phyloP scores from a whole-genome alignment of 2,888 invertebrate genomes.

The Linnaemya vulpina region DNA sequence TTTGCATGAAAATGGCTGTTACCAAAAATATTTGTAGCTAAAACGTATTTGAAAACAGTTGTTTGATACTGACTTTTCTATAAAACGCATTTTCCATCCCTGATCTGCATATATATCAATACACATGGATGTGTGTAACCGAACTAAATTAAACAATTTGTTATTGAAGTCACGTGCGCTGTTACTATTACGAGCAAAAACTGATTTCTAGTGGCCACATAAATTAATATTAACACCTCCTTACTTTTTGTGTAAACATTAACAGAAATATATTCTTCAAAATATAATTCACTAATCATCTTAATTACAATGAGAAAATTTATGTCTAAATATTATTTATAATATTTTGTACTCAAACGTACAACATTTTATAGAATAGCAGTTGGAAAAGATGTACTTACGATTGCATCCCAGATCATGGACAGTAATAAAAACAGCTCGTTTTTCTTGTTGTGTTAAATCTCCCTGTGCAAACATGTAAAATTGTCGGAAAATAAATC shows the following conservation, averaged over 20 bases:
- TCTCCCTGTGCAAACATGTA: slow-evolving; percentile 87
- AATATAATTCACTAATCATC: background rate
- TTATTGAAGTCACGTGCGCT: slow-evolving; percentile 33
- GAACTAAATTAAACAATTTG: background rate
- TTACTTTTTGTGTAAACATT: background rate
- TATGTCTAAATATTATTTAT: too few species aligned
- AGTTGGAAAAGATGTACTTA: slow-evolving; percentile 82
- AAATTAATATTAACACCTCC: background rate
- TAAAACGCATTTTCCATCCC: background rate
- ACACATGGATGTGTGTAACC: background rate
- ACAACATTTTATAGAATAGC: background rate
- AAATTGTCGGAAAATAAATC: slow-evolving; percentile 12
- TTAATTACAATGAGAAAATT: too few species aligned
- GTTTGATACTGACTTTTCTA: too few species aligned
- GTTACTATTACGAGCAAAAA: slow-evolving; percentile 2
- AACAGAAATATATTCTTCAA: background rate
- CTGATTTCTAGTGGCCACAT: slow-evolving; percentile 23
- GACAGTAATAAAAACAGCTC: slow-evolving; percentile 93
- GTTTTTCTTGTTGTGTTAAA: slow-evolving; percentile 90
- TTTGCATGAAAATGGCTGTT: too few species aligned
- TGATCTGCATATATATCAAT: background rate
- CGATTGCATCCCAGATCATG: slow-evolving; percentile 94
- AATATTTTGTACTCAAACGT: background rate
- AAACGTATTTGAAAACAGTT: too few species aligned
- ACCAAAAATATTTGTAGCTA: too few species aligned